Base-by-base conservation (phyloP, 2,797 vertebrate species). In the Propithecus deckenii region DNA sequence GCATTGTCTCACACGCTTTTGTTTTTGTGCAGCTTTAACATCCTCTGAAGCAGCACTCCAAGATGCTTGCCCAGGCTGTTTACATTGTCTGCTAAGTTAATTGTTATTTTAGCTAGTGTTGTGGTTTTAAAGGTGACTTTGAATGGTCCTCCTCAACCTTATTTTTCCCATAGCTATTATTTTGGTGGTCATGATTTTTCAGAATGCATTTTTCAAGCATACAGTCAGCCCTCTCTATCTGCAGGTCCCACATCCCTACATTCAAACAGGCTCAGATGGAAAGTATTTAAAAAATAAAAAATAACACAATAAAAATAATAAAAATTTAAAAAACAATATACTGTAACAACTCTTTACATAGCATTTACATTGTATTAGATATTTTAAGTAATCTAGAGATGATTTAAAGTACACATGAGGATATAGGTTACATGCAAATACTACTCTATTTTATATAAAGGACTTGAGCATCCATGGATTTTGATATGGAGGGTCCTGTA, bases 111-210 rank as follows among this genome's bases (percentile, higher is more conserved):
- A 75, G 50, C 41, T 90, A 72, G 35, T 52, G 52, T 74, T 79
- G 79, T 80, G 35, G 18, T 67, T 88, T 91, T 87, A 91, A 88
- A 95, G 75, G n/a, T 52, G 48, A 83, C 57, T 86, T 71, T 67
- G 23, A 78, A 86, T 55, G 46, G 23, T 92, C 41, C 95, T 50
- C 12, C 48, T 50, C 59, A 69, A 75, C 11, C 25, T 38, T 32
- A 28, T 59, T 76, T 67, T 81, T 8, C 48, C 41, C 28, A 74
- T 30, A 71, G 28, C 30, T 71, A 25, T 90, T 41, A 65, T 80
- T 84, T 71, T 23, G 25, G 50, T 20, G 61, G 32, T 50, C 22
- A 0, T 46, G 32, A 87, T 50, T 92, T 88, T 83, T 11, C 25
- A 88, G 67, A 92, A 81, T 23, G 1, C 4, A 63, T 38, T 61